These are phyloP conservation scores for Dolichoris vasculosae DNA, from an alignment of 1,140 invertebrate species.

Conservation along the genomic window DNA sequence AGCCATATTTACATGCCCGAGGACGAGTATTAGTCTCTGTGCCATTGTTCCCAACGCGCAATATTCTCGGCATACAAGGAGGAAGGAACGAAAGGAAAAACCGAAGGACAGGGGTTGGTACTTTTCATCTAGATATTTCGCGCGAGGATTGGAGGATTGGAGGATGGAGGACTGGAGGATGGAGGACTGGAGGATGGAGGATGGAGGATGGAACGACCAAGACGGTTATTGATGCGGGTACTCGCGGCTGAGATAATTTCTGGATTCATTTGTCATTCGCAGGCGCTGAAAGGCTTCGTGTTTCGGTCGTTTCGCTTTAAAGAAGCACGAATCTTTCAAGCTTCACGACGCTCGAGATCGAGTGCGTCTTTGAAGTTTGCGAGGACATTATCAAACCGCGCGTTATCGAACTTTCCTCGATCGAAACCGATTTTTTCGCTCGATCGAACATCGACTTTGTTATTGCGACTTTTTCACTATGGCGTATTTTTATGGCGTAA, in stretches of 20 bases:
- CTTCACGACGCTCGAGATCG: too few species aligned
- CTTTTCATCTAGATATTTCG: neutral
- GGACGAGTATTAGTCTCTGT: constrained; percentile 1
- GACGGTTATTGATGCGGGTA: neutral
- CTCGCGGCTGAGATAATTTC: neutral
- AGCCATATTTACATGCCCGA: neutral
- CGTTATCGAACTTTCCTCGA: too few species aligned
- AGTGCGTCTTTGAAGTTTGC: too few species aligned
- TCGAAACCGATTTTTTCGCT: neutral
- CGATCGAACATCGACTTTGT: neutral
- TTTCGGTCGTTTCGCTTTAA: too few species aligned
- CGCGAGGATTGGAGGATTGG: neutral
- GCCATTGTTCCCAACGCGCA: constrained; percentile 9
- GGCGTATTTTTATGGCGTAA: too few species aligned
- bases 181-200: neutral
- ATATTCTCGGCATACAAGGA: neutral
- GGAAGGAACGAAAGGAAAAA: neutral
- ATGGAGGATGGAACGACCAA: too few species aligned
- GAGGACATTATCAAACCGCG: too few species aligned
- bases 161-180: neutral
- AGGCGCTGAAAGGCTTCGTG: too few species aligned
- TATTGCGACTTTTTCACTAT: too few species aligned
- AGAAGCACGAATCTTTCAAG: too few species aligned
- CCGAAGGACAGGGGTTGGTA: neutral
- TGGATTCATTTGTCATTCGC: neutral